Conservation (phyloP, 2,888 invertebrate species). For the Erebia aethiops region DNA sequence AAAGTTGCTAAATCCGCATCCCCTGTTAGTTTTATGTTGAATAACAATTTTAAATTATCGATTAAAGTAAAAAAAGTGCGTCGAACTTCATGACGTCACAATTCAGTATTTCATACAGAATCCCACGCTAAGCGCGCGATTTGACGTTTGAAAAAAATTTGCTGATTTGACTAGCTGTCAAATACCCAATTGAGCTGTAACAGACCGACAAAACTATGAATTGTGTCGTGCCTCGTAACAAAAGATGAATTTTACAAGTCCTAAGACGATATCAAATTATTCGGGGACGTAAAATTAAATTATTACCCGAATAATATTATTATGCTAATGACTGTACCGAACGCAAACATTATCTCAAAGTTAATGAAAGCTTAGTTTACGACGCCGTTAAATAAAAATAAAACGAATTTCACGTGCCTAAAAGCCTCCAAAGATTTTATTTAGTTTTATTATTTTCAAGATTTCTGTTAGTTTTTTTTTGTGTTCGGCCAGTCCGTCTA, state of each 20-base stretch:
- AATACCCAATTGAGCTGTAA: too few species aligned
- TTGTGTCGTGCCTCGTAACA: not conserved
- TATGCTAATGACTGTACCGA: slow-evolving; percentile 32
- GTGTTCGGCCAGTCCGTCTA: not conserved
- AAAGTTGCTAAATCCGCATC: too few species aligned
- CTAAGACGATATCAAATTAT: slow-evolving; percentile 11
- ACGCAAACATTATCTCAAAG: slow-evolving; percentile 35
- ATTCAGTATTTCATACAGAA: too few species aligned
- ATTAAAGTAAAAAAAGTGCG: too few species aligned
- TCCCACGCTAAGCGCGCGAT: too few species aligned
- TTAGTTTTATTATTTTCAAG: not conserved
- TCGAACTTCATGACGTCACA: too few species aligned
- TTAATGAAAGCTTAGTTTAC: slow-evolving; percentile 38
- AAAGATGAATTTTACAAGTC: too few species aligned
- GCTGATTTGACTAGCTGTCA: too few species aligned
- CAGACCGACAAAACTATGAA: too few species aligned
- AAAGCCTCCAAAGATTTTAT: not conserved
- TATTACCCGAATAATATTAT: slow-evolving; percentile 30
- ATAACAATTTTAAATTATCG: too few species aligned
- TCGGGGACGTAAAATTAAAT: slow-evolving; percentile 24
- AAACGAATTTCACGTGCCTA: not conserved
- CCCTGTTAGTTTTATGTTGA: too few species aligned
- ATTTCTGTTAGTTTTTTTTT: not conserved
- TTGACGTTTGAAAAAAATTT: too few species aligned
- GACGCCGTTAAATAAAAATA: slow-evolving; percentile 27